phyloP scores from a whole-genome alignment of 2,797 vertebrate genomes.

The Megalops cyprinoides region DNA sequence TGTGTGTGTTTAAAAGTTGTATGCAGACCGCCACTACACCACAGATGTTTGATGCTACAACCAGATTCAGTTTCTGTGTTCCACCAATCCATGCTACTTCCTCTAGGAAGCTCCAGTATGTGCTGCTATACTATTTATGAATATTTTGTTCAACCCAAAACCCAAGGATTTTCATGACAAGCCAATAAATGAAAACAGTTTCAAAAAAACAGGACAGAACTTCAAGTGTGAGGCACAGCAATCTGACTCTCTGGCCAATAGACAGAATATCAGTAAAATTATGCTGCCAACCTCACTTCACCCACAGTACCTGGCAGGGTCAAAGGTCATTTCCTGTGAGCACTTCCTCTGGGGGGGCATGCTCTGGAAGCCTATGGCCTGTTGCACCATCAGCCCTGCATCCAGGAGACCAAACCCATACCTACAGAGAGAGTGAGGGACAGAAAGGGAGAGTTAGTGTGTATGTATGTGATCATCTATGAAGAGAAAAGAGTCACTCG shows the following conservation, averaged over 20 bases:
- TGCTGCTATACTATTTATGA: too few relatives aligned
- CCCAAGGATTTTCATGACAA: too few relatives aligned
- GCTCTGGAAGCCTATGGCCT: constrained; percentile 50
- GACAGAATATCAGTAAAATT: not conserved
- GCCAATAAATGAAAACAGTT: too few relatives aligned
- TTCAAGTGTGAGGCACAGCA: too few relatives aligned
- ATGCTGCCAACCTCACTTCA: not conserved
- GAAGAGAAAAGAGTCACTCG: constrained; percentile 10
- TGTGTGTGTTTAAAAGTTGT: too few relatives aligned
- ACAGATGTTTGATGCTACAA: too few relatives aligned
- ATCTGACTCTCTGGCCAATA: not conserved
- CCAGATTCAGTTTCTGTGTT: too few relatives aligned
- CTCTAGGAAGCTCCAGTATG: too few relatives aligned
- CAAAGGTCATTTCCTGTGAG: constrained; percentile 45
- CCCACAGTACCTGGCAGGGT: constrained; percentile 53
- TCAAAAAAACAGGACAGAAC: too few relatives aligned
- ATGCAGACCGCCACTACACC: too few relatives aligned
- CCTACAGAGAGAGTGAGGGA: constrained; percentile 48
- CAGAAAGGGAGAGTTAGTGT: constrained; percentile 16
- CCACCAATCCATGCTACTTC: too few relatives aligned
- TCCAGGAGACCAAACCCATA: constrained; percentile 68
- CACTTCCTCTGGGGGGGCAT: constrained; percentile 56
- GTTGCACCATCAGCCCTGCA: constrained; percentile 67
- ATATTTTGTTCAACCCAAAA: too few relatives aligned
- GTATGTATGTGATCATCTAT: constrained; percentile 11